A percentile compares a stretch with the other conserved stretches of the same genome.
Conservation (phyloP, 2,888 invertebrate genomes). For the Tenthredo notha region DNA sequence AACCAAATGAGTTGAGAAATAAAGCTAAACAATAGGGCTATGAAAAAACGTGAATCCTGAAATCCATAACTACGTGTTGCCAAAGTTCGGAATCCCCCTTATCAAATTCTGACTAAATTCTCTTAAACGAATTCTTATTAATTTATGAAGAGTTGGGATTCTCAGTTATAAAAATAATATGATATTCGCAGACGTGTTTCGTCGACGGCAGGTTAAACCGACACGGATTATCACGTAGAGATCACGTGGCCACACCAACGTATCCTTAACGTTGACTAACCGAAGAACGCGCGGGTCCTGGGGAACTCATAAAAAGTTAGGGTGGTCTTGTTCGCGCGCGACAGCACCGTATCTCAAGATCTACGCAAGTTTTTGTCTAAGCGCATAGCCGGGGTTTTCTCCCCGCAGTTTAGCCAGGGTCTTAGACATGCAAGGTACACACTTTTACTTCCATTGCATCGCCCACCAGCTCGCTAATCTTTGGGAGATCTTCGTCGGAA, state of each 20-base stretch:
- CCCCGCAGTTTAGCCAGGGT: slow-evolving; percentile 57
- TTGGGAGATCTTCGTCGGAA: slow-evolving; percentile 77
- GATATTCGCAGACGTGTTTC: slow-evolving; percentile 16
- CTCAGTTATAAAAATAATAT: neutral
- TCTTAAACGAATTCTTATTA: neutral
- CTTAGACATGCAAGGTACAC: slow-evolving; percentile 73
- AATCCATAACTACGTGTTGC: neutral
- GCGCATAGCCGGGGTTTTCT: neutral
- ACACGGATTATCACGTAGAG: slow-evolving; percentile 20
- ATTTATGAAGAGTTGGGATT: neutral
- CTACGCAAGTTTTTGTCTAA: slow-evolving; percentile 8
- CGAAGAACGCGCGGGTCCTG: neutral
- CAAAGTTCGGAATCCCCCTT: neutral
- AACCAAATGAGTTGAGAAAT: neutral
- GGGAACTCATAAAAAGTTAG: neutral
- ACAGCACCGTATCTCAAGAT: slow-evolving; percentile 32
- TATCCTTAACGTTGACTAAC: neutral
- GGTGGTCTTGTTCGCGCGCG: slow-evolving; percentile 31
- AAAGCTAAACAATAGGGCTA: neutral
- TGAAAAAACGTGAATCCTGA: neutral
- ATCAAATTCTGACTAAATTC: neutral
- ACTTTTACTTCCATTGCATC: slow-evolving; percentile 67
- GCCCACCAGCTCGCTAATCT: slow-evolving; percentile 73
- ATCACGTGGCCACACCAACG: slow-evolving; percentile 30
- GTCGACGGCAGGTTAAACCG: neutral